These are phyloP conservation scores for Laspeyria flexula DNA, from an alignment of 2,888 invertebrate genomes.

Conservation along the genomic window DNA sequence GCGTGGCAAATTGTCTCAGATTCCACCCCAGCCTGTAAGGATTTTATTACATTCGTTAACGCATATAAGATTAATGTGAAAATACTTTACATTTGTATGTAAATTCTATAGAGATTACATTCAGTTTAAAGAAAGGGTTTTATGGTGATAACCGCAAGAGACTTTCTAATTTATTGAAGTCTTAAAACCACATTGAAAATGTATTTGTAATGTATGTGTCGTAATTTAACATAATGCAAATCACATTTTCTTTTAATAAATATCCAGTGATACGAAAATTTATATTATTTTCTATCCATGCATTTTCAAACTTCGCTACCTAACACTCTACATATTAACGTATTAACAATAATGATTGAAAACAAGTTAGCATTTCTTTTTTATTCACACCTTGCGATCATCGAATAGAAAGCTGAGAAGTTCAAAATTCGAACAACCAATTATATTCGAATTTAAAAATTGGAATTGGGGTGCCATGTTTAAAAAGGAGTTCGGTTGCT, in stretches of 20 bases:
- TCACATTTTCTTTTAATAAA: too few species aligned
- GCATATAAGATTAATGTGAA: constrained; percentile 80
- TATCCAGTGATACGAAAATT: too few species aligned
- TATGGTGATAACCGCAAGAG: constrained; percentile 28
- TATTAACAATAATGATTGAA: too few species aligned
- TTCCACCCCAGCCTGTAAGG: constrained; percentile 70
- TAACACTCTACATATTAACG: too few species aligned
- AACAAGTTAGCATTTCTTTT: constrained; percentile 1
- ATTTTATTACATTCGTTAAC: constrained; percentile 85
- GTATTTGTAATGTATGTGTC: too few species aligned
- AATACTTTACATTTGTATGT: constrained; percentile 75
- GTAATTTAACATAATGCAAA: too few species aligned
- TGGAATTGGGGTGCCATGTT: constrained; percentile 55
- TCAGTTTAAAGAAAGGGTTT: constrained; percentile 34
- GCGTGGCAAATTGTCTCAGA: constrained; percentile 84
- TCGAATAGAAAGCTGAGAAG: constrained; percentile 1
- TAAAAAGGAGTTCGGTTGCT: constrained; percentile 54
- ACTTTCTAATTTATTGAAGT: not conserved
- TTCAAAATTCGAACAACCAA: constrained; percentile 26
- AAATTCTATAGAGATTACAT: constrained; percentile 59
- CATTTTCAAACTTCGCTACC: too few species aligned
- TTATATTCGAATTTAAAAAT: constrained; percentile 40
- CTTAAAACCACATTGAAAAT: not conserved
- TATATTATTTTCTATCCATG: too few species aligned
- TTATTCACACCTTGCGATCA: constrained; percentile 3